Evolutionary conservation across 23 tunicate genomes (phyloP), one percentile per base, ranked within the genome.

Genomic region (Oikopleura dioica): DNA sequence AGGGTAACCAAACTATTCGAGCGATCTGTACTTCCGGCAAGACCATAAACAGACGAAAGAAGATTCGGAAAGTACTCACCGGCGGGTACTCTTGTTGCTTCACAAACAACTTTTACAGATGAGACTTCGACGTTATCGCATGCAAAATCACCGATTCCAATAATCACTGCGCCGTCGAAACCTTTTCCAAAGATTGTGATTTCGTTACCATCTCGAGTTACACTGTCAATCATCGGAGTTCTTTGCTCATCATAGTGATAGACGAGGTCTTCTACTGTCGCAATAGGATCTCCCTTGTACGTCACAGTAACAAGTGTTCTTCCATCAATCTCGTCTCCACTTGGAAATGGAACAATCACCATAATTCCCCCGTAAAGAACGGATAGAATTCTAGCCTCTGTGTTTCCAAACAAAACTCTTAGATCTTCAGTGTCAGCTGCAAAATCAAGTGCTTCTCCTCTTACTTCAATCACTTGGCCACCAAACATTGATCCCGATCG

Each of bases 401-500:
- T 63, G 16, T 63, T 31, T 23, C 72, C 72, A 28, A 63, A 63
- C 33, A 63, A 28, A 63, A 63, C 72, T 28, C 2, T 31, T 2
- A 12, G 26, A 16, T 28, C 72, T 12, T 63, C 29, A 24, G 26
- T 23, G 33, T 21, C 30, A 2, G 30, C 33, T 23, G 72, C 72
- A 12, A 28, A 2, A 63, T 28, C 33, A 16, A 63, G 72, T 5
- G 32, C 72, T 63, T 63, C 72, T 21, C 72, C 72, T 28, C 33
- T 24, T 2, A 63, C 33, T 63, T 23, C 33, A 28, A 63, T 63
- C 16, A 63, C 33, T 28, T 63, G 72, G 26, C 72, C 72, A 2
- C 72, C 72, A 63, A 12, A 63, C 16, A 63, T 28, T 63, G 72
- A 63, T 28, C 72, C 72, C 72, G 72, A 63, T 28, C 26, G 16